Conservation (phyloP, 1,140 invertebrate genomes). For the Drosophila watanabei region DNA sequence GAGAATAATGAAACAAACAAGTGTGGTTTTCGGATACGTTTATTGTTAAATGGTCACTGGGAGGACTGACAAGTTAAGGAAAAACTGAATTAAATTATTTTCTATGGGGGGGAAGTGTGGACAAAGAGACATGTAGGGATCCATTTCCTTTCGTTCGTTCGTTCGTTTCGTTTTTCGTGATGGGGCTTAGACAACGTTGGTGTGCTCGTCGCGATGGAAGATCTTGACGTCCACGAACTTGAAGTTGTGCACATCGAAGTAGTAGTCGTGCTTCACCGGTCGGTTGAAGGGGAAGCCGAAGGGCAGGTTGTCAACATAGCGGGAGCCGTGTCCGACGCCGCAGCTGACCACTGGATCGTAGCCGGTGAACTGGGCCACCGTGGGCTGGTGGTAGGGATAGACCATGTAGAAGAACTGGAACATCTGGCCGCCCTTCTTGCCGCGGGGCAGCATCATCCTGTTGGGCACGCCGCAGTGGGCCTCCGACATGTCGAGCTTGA, state of each 20-base stretch:
- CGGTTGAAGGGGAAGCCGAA: slow-evolving; percentile 90
- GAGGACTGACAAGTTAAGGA: slow-evolving; percentile 34
- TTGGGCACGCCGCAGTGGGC: slow-evolving; percentile 88
- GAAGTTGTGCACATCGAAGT: slow-evolving; percentile 89
- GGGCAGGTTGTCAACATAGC: slow-evolving; percentile 86
- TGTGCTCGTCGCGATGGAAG: slow-evolving; percentile 87
- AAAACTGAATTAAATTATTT: slow-evolving; percentile 37
- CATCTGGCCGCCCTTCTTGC: slow-evolving; percentile 88
- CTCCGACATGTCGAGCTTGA: slow-evolving; percentile 86
- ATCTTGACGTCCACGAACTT: slow-evolving; percentile 89
- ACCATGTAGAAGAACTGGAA: slow-evolving; percentile 89
- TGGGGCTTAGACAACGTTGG: slow-evolving; percentile 63
- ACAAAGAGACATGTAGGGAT: slow-evolving; percentile 14
- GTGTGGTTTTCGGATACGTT: slow-evolving; percentile 14
- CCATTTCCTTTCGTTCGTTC: slow-evolving; percentile 37
- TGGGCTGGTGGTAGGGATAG: slow-evolving; percentile 86
- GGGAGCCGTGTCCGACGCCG: slow-evolving; percentile 85
- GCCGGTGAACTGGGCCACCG: slow-evolving; percentile 69
- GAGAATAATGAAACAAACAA: too few relatives aligned
- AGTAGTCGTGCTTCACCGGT: slow-evolving; percentile 86
- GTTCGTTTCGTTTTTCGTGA: slow-evolving; percentile 13
- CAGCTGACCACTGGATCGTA: slow-evolving; percentile 75
- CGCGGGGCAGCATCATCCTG: slow-evolving; percentile 89
- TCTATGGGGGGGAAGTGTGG: slow-evolving; percentile 33
- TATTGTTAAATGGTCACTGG: slow-evolving; percentile 36